A percentile compares a stretch with the other conserved stretches of the same genome.
Conservation (phyloP, 1,140 invertebrate species). For the Heliconius hermathena region DNA sequence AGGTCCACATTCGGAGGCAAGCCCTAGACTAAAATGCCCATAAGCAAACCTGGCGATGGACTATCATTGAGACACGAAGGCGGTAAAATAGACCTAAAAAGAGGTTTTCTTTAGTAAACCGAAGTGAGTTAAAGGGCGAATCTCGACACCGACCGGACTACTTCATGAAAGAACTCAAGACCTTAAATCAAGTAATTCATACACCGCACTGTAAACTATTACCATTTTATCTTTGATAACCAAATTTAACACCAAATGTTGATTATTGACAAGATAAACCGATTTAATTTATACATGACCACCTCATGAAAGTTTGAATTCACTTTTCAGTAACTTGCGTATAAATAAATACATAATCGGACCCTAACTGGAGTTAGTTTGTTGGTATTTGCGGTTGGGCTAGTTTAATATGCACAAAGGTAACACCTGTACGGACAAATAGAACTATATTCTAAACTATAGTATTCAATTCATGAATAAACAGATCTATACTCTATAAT, state of each 20-base stretch:
- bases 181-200: no score
- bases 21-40: no score
- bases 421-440: background rate
- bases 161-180: no score
- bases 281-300: conserved; percentile 2
- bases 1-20: no score
- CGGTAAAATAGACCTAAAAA: no score
- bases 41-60: no score
- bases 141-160: no score
- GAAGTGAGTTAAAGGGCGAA: no score
- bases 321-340: background rate
- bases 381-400: background rate
- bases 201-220: background rate
- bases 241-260: background rate
- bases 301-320: background rate
- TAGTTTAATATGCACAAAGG: conserved; percentile 1
- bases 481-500: background rate
- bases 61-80: no score
- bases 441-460: background rate
- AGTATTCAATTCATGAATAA: background rate
- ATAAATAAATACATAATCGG: background rate
- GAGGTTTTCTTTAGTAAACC: no score
- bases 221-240: background rate
- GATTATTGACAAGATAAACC: background rate
- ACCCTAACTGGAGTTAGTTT: background rate